Conservation (phyloP, 2,797 vertebrate species). For the Acanthiza pusilla region DNA sequence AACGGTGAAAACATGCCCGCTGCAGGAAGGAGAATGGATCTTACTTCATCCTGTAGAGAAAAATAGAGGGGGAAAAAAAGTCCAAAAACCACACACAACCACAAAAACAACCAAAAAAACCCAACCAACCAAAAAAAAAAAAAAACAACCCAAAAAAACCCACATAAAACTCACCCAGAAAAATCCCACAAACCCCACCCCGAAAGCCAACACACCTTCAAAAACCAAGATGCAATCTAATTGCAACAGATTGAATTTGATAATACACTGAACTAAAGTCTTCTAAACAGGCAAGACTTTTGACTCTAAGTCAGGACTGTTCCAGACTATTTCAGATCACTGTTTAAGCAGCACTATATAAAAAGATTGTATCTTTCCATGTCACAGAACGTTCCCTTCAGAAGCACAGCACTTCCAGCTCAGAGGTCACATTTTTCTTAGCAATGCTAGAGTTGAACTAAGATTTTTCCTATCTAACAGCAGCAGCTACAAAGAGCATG, state of each 20-base stretch:
- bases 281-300: background rate
- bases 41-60: background rate
- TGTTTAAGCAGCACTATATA: background rate
- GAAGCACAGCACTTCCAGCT: background rate
- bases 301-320: background rate
- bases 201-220: background rate
- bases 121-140: background rate
- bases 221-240: background rate
- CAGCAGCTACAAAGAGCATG: background rate
- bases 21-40: background rate
- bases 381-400: background rate
- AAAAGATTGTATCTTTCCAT: background rate
- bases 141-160: background rate
- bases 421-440: background rate
- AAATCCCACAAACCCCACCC: no score
- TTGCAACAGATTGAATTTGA: background rate
- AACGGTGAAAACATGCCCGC: fast-evolving
- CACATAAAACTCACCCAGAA: background rate
- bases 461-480: background rate
- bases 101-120: background rate
- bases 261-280: background rate
- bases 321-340: background rate
- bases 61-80: no score
- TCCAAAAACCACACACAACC: background rate
- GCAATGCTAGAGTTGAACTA: background rate